These are phyloP conservation scores for Megaptera novaeangliae DNA, from an alignment of 2,113 vertebrate species.

Conservation along the genomic window DNA sequence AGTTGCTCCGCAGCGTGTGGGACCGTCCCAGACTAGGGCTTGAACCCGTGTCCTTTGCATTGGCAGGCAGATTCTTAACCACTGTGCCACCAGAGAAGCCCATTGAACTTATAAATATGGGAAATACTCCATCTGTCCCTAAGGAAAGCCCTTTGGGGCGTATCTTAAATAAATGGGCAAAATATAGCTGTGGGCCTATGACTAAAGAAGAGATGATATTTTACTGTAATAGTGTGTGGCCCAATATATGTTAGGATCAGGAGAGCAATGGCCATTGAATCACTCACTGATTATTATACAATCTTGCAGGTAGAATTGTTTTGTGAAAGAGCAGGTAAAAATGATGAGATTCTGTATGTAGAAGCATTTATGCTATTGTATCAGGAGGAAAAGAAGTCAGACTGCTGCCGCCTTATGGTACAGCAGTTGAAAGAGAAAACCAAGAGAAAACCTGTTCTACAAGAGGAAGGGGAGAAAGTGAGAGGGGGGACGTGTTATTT, in stretches of 20 bases:
- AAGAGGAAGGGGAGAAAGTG: neutral
- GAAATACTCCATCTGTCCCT: neutral
- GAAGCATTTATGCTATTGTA: neutral
- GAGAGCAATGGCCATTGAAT: neutral
- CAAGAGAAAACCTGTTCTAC: neutral
- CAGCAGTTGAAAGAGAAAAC: neutral
- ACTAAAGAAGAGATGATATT: neutral
- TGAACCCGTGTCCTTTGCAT: no score
- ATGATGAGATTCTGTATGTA: neutral
- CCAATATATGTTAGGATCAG: neutral
- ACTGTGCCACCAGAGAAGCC: no score
- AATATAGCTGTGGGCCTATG: neutral
- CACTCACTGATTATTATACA: neutral
- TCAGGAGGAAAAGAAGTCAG: neutral
- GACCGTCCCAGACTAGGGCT: no score
- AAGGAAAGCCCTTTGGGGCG: neutral
- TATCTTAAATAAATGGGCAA: neutral
- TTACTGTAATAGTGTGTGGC: neutral
- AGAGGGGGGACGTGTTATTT: neutral
- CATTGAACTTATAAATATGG: neutral
- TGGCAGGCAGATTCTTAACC: no score
- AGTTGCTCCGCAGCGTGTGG: no score
- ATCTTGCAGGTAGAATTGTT: neutral
- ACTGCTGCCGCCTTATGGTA: neutral
- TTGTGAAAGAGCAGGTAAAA: neutral